Percentiles rank a stretch among this genome's conserved stretches.
Evolutionary conservation across 2,797 vertebrate genomes (phyloP).

Genomic region (Ctenopoma multispine): DNA sequence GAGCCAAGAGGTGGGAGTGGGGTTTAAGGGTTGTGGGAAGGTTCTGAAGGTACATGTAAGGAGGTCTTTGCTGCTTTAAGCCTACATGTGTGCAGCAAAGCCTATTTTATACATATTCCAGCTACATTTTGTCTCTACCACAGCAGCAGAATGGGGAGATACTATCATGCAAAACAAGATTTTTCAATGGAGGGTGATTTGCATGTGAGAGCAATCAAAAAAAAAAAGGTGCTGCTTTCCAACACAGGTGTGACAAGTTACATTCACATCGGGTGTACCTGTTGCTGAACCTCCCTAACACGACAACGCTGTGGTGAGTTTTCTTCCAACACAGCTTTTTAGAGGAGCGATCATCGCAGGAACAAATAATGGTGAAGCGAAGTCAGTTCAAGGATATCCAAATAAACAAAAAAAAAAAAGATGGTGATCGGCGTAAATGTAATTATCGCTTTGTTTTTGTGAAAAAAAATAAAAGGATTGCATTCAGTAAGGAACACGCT

Average conservation of each 20-base stretch:
- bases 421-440: slow-evolving; percentile 46
- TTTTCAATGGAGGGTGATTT: slow-evolving; percentile 52
- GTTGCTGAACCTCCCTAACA: slow-evolving; percentile 32
- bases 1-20: slow-evolving; percentile 70
- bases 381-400: slow-evolving; percentile 52
- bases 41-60: slow-evolving; percentile 56
- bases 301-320: not conserved
- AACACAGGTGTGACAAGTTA: not conserved
- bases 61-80: slow-evolving; percentile 57
- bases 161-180: slow-evolving; percentile 36
- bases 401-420: slow-evolving; percentile 9
- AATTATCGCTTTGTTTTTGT: slow-evolving; percentile 58
- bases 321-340: slow-evolving; percentile 11
- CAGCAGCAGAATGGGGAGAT: slow-evolving; percentile 24
- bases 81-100: slow-evolving; percentile 48
- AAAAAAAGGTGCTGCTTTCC: not conserved
- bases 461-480: slow-evolving; percentile 49
- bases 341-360: slow-evolving; percentile 3
- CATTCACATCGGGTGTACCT: slow-evolving; percentile 16
- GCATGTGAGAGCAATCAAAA: slow-evolving; percentile 13
- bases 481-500: slow-evolving; percentile 70
- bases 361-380: slow-evolving; percentile 33
- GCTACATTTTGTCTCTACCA: slow-evolving; percentile 6
- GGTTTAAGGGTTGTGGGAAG: slow-evolving; percentile 60
- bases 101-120: slow-evolving; percentile 59